Evolutionary conservation across 2,113 vertebrate genomes (phyloP).

Genomic region (Saimiri boliviensis): DNA sequence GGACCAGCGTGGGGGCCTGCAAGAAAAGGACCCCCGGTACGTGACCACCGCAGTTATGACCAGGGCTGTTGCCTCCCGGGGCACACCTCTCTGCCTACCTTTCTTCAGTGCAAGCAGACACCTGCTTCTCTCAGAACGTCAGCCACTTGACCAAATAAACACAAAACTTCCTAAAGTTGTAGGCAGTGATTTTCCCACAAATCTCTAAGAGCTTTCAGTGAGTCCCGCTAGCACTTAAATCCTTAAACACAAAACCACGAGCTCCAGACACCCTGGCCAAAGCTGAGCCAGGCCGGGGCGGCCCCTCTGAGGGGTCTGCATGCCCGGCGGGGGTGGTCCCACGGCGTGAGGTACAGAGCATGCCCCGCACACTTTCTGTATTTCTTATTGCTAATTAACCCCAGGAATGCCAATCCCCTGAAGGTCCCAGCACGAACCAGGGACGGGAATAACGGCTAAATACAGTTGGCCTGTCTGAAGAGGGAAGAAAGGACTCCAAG

Average conservation of each 20-base stretch:
- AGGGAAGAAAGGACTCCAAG: background rate
- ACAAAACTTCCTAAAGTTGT: accelerated
- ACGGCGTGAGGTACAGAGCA: accelerated
- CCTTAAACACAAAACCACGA: background rate
- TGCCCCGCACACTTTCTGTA: accelerated
- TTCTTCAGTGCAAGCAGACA: background rate
- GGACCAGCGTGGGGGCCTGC: accelerated
- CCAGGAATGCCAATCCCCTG: accelerated
- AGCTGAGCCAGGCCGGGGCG: accelerated
- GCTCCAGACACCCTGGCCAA: accelerated
- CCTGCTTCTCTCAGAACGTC: background rate
- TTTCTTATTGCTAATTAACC: accelerated
- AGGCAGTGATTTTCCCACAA: background rate
- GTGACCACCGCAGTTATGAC: accelerated
- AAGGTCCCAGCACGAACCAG: accelerated
- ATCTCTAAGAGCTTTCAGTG: background rate
- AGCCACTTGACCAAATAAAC: accelerated
- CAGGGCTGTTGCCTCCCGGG: accelerated
- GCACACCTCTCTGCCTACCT: background rate
- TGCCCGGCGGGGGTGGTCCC: accelerated
- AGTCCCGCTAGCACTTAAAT: background rate
- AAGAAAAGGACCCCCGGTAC: accelerated
- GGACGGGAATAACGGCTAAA: accelerated
- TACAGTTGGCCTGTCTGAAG: background rate
- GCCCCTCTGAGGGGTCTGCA: background rate